A percentile compares a stretch with the other conserved stretches of the same genome.
phyloP scores from a whole-genome alignment of 2,888 invertebrate genomes.

The Drosophila subsilvestris region DNA sequence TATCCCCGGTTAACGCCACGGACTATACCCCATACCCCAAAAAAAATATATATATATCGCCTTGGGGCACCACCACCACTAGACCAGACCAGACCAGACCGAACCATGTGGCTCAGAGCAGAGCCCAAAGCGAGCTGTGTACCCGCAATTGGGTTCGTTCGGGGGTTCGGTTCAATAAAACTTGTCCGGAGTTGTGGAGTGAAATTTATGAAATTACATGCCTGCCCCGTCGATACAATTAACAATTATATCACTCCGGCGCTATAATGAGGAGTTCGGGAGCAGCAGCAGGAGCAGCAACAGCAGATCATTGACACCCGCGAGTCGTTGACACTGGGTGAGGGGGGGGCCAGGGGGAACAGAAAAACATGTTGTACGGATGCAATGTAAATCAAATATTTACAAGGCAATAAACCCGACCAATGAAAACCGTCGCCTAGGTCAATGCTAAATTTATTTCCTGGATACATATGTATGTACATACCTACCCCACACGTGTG shows the following conservation, averaged over 20 bases:
- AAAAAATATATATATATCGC: not conserved
- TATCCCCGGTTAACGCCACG: not conserved
- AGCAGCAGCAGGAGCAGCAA: conserved; percentile 1
- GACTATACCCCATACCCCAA: not conserved
- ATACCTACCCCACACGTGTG: conserved; percentile 32
- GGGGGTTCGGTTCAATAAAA: conserved; percentile 69
- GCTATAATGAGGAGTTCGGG: conserved; percentile 28
- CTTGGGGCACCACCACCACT: not conserved
- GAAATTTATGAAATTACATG: conserved; percentile 54
- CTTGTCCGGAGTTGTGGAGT: conserved; percentile 42
- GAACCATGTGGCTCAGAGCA: not conserved
- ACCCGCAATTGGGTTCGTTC: not conserved
- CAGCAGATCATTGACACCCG: conserved; percentile 38
- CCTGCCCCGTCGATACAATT: conserved; percentile 29
- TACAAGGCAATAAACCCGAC: conserved; percentile 59
- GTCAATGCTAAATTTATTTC: conserved; percentile 69
- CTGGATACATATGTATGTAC: conserved; percentile 47
- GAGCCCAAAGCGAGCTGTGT: too few relatives aligned
- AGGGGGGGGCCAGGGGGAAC: not conserved
- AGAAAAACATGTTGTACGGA: conserved; percentile 9
- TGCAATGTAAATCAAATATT: conserved; percentile 50
- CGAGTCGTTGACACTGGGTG: conserved; percentile 32
- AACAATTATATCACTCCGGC: conserved; percentile 51
- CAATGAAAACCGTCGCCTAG: conserved; percentile 56
- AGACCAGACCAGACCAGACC: too few relatives aligned